Base-by-base conservation (phyloP, 2,797 vertebrate genomes). In the Lutjanus argentimaculatus region DNA sequence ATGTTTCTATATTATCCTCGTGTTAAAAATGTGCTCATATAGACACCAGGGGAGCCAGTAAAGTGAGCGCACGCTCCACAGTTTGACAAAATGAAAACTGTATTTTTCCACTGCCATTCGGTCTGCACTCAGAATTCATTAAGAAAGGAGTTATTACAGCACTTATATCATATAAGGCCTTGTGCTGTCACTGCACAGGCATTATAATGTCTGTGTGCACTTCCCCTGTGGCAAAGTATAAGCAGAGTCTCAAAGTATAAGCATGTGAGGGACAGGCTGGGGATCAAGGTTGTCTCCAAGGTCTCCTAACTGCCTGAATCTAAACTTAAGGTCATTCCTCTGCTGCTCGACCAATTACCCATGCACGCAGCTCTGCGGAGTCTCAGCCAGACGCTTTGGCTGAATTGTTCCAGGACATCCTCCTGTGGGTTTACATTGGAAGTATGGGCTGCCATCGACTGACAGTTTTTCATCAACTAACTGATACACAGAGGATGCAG, bases 311-410 rank as follows among this genome's bases (percentile, higher is more conserved):
- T 93, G 90, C 89, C 88, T 90, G 85, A 87, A 80, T 92, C 88
- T 94, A 94, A 94, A 93, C 93, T 91, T 91, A 87, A 93, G 93
- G 93, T 94, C 94, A 89, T 95, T 93, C 87, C 92, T 92, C 92
- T 91, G 84, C 89, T 90, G 89, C 80, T 93, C 69, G 81, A 92
- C 93, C 91, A 93, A 93, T 92, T 93, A 94, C 86, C 72, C 91
- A 87, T 16, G 85, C 87, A 92, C 69, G 83, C 86, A 90, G 91
- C 86, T 89, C 93, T 91, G 92, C 67, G 43, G 79, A 94, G 84
- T 90, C 82, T 92, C 92, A 91, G 85, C 88, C 92, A 94, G 89
- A 89, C 84, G 57, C 85, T 88, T 86, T 82, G 82, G 84, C 83
- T 84, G 76, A 84, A 91, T 89, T 86, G 89, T 92, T 95, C 90